phyloP scores from a whole-genome alignment of 2,888 invertebrate species.

The Galeopsomyia nigrocyanea region DNA sequence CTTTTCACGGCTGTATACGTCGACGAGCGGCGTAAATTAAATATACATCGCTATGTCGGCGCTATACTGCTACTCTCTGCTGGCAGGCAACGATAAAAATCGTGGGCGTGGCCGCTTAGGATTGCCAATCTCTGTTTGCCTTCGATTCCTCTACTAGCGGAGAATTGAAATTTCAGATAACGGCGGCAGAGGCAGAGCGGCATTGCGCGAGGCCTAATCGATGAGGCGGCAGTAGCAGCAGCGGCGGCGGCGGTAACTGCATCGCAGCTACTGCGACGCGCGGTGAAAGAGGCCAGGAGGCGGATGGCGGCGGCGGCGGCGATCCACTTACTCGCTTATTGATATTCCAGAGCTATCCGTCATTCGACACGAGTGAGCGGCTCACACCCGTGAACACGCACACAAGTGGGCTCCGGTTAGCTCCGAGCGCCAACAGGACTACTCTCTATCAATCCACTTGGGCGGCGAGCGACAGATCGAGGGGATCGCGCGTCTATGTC shows the following conservation, averaged over 20 bases:
- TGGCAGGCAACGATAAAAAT: conserved; percentile 29
- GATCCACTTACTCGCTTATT: conserved; percentile 46
- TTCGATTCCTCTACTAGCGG: not conserved
- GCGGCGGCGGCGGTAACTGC: not conserved
- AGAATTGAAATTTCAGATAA: too few relatives aligned
- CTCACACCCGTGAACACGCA: not conserved
- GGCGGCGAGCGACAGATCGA: conserved; percentile 37
- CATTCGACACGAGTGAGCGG: conserved; percentile 36
- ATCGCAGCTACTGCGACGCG: not conserved
- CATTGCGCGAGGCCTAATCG: conserved; percentile 4
- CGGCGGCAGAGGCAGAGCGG: not conserved
- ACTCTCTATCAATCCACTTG: conserved; percentile 60
- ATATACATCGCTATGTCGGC: conserved; percentile 41
- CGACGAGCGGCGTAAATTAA: conserved; percentile 53
- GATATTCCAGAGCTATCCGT: conserved; percentile 48
- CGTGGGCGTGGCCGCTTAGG: conserved; percentile 24
- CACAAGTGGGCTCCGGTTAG: conserved; percentile 14
- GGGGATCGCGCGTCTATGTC: not conserved
- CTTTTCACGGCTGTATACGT: conserved; percentile 27
- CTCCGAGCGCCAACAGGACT: conserved; percentile 55
- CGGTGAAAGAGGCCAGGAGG: not conserved
- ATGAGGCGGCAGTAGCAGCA: conserved; percentile 8
- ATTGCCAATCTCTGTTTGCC: not conserved
- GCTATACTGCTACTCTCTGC: conserved; percentile 49
- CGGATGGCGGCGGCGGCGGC: not conserved